Conservation (phyloP, 2,113 vertebrate genomes). For the Gadus macrocephalus region DNA sequence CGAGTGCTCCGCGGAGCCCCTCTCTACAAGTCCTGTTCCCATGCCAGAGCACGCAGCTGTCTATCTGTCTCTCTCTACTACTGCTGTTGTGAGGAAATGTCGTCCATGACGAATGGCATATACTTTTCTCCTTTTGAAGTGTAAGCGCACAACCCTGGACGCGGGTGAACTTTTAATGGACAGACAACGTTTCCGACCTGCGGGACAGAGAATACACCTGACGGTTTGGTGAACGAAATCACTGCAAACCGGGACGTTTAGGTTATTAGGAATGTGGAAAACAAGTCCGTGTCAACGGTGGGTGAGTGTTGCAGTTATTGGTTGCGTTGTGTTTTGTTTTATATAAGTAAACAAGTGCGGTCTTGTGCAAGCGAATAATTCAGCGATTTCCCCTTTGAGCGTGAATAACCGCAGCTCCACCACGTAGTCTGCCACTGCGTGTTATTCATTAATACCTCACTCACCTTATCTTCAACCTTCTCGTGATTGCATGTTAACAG, state of each 20-base stretch:
- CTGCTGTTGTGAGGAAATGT: conserved; percentile 24
- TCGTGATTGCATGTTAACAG: no score
- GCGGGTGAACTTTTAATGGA: neutral
- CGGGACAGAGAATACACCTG: conserved; percentile 34
- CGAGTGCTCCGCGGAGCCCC: conserved; percentile 36
- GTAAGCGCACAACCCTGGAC: neutral
- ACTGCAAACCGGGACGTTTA: conserved; percentile 24
- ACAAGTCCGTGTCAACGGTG: conserved; percentile 50
- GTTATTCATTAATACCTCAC: no score
- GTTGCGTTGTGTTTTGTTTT: neutral
- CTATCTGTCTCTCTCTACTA: conserved; percentile 37
- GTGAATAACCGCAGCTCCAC: no score
- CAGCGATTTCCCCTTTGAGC: neutral
- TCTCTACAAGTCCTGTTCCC: conserved; percentile 41
- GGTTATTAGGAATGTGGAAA: conserved; percentile 62
- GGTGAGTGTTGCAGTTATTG: conserved; percentile 56
- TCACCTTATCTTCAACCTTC: no score
- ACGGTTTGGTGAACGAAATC: conserved; percentile 23
- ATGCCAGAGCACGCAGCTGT: conserved; percentile 68
- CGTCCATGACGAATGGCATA: conserved; percentile 20
- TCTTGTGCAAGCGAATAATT: neutral
- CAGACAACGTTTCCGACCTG: neutral
- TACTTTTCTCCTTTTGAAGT: conserved; percentile 15
- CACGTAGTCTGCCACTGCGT: no score
- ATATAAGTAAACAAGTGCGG: neutral